phyloP scores from a whole-genome alignment of 2,113 vertebrate species.

The Ictalurus punctatus region DNA sequence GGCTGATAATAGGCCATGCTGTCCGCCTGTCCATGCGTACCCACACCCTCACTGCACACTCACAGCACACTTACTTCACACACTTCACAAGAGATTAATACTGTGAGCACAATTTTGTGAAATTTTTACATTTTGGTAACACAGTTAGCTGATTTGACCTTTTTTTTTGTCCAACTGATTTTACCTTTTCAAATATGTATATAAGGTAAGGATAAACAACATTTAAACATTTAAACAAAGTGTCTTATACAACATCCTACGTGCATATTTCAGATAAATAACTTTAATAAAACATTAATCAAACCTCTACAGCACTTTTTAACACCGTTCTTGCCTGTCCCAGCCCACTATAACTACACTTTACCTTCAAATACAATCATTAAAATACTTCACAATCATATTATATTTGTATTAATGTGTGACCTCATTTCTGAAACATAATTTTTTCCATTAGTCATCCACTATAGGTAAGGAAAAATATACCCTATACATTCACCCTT shows the following conservation, averaged over 20 bases:
- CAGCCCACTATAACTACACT: background rate
- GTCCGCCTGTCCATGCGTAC: conserved; percentile 60
- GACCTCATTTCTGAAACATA: background rate
- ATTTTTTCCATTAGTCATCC: background rate
- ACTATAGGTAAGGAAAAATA: background rate
- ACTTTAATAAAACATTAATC: background rate
- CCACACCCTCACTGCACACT: conserved; percentile 69
- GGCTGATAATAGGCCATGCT: conserved; percentile 73
- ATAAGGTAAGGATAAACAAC: background rate
- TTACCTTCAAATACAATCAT: background rate
- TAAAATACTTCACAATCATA: background rate
- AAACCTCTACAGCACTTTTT: background rate
- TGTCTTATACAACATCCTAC: background rate
- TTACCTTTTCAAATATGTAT: background rate
- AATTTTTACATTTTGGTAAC: background rate
- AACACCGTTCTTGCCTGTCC: background rate
- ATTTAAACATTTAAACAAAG: background rate
- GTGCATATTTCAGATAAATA: background rate
- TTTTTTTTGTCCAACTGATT: background rate
- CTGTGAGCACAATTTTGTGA: background rate
- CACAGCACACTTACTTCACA: conserved; percentile 72
- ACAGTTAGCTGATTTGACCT: background rate
- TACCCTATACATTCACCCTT: background rate
- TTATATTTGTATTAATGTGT: background rate
- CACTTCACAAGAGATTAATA: conserved; percentile 32